phyloP scores from a whole-genome alignment of 1,140 invertebrate species.

The Drosophila grimshawi region DNA sequence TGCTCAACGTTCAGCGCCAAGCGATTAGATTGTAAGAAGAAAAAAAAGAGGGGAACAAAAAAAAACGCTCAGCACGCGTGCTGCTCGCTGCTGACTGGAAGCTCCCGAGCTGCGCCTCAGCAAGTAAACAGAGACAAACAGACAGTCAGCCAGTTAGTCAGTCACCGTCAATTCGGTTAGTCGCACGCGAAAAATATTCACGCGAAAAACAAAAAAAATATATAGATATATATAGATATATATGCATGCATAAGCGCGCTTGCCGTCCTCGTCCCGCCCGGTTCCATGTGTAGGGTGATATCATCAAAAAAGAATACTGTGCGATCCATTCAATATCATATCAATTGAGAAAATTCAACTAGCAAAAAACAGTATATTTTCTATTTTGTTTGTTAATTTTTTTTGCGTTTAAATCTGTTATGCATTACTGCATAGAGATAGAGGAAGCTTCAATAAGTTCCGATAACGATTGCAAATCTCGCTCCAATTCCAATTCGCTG shows the following conservation, averaged over 20 bases:
- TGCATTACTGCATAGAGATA: neutral
- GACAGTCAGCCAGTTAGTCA: constrained; percentile 39
- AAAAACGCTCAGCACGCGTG: constrained; percentile 15
- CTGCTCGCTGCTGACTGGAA: constrained; percentile 7
- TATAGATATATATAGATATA: neutral
- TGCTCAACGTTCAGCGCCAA: constrained; percentile 43
- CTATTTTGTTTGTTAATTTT: neutral
- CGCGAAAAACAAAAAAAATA: constrained; percentile 30
- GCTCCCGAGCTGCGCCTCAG: constrained; percentile 23
- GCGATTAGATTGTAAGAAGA: constrained; percentile 75
- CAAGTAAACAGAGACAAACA: constrained; percentile 43
- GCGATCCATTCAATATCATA: constrained; percentile 14
- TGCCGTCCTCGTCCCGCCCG: neutral
- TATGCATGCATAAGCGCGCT: constrained; percentile 12
- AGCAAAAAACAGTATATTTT: neutral
- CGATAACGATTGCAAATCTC: constrained; percentile 4
- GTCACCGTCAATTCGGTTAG: constrained; percentile 32
- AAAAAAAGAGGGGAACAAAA: neutral
- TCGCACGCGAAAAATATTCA: constrained; percentile 73
- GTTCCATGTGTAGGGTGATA: neutral
- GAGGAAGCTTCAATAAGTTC: constrained; percentile 1
- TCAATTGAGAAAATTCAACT: constrained; percentile 6
- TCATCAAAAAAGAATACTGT: constrained; percentile 1
- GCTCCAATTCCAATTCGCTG: neutral
- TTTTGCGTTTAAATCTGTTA: neutral